phyloP scores from a whole-genome alignment of 2,888 invertebrate genomes.

The Heliconius aoede region DNA sequence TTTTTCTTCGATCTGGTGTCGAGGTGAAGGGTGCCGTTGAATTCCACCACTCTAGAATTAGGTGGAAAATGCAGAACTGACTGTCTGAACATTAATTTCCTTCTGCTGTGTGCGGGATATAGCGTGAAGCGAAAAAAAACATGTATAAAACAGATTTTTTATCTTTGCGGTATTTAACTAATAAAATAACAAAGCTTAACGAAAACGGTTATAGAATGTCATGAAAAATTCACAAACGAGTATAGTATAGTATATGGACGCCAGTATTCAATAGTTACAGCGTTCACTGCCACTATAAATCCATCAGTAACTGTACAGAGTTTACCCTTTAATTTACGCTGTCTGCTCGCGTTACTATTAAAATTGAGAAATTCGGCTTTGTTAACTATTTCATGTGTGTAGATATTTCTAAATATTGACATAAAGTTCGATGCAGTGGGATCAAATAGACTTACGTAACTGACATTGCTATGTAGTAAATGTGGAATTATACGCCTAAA shows the following conservation, averaged over 20 bases:
- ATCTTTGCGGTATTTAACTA: background rate
- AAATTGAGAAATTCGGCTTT: conserved; percentile 35
- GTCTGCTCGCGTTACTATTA: conserved; percentile 41
- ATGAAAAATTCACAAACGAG: conserved; percentile 61
- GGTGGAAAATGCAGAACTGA: no score
- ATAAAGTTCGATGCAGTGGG: background rate
- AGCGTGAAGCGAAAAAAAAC: no score
- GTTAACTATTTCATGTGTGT: background rate
- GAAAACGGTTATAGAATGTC: conserved; percentile 60
- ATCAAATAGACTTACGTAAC: background rate
- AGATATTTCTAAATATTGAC: conserved; percentile 4
- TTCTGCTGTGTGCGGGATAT: no score
- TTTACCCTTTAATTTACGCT: conserved; percentile 42
- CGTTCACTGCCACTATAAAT: conserved; percentile 46
- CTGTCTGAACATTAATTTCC: no score
- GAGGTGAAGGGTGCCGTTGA: no score
- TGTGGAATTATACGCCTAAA: background rate
- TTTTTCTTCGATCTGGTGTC: no score
- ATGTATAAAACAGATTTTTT: no score
- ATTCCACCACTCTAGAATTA: no score
- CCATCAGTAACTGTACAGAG: conserved; percentile 36
- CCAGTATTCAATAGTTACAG: conserved; percentile 36
- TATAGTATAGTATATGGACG: conserved; percentile 55
- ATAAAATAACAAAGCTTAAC: conserved; percentile 11
- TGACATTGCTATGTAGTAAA: background rate